Base-by-base conservation (phyloP, 2,797 vertebrate species). In the Pseudocheirus occidentalis region DNA sequence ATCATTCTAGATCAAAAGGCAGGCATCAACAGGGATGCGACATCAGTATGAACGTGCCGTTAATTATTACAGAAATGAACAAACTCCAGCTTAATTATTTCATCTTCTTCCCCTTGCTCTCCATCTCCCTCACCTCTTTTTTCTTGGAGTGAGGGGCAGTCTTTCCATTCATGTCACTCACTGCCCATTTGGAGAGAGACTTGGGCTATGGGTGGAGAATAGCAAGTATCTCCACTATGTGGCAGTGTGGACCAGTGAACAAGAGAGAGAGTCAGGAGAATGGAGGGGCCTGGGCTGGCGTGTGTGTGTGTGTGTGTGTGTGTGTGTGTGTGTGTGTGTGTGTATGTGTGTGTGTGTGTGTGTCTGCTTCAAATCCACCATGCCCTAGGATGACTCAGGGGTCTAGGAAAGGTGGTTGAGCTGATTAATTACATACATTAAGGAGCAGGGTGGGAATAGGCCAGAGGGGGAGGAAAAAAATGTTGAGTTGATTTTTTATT, bases 1-100 rank as follows among this genome's bases (percentile, higher is more conserved):
- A 99, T 99, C 99, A 99, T 99, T 99, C 98, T 99, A 99, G 99
- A 99, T 99, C 99, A 99, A 99, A 99, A 97, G 97, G 99, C 99
- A 99, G 99, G 99, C 99, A 99, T 98, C 98, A 99, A 98, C 98
- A 98, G 98, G 94, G 98, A 98, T 98, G 98, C 59, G 97, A 98
- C 97, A 97, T 94, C 98, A 98, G 98, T 97, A 97, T 97, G 98
- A 98, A 99, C 98, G 99, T 98, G 98, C 98, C 96, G 98, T 99
- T 99, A 99, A 98, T 99, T 99, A 99, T 98, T 98, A 97, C 98
- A 97, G 98, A 98, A 98, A 98, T 97, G 98, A 99, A 98, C 97
- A 98, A 98, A 97, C 97, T 92, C 97, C 96, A 89, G 97, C 96
- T 92, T 96, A 92, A 97, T 98, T 97, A 98, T 98, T 98, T 98